Base-by-base conservation (phyloP, 2,113 vertebrate species). In the Chloebia gouldiae region DNA sequence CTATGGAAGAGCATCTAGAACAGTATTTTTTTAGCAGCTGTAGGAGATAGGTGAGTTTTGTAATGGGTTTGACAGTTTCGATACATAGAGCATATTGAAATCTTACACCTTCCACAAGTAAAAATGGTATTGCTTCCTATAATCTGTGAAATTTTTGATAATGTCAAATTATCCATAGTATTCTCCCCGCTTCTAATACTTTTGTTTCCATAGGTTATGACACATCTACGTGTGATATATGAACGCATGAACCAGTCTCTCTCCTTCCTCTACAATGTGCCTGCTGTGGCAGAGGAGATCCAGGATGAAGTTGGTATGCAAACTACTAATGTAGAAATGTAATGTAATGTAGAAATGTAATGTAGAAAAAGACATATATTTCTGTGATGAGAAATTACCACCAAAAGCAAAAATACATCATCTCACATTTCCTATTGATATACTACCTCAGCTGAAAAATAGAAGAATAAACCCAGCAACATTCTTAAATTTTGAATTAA, bases 241-340 rank as follows among this genome's bases (percentile, higher is more conserved):
- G 99, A 99, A 91, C 98, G 99, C 64, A 99, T 99, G 99, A 99
- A 99, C 97, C 99, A 99, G 97, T 99, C 99, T 89, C 98, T 99
- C 73, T 99, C 98, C 23, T 98, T 99, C 83, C 99, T 99, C 72
- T 99, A 99, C 98, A 99, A 99, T 23, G 99, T 99, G 9, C 99
- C 99, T 11, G 98, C 98, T 0, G 98, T 99, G 83, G 98, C 99
- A 3, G 99, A 99, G 50, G 99, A 99, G 73, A 99, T 99, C 97
- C 99, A 99, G 96, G 99, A 99, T 94, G 99, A 99, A 99, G 99
- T 99, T 6, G 99, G 99, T 99, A 98, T 98, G 99, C 95, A 81
- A 71, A 65, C 40, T 71, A 1, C 44, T 86, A 42, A 69, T 70
- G 5, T 12, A 57, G 18, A 68, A 72, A 93, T n/a, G n/a, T n/a